Base-by-base conservation (phyloP, 2,113 vertebrate species). In the Sporophila hypoxantha region DNA sequence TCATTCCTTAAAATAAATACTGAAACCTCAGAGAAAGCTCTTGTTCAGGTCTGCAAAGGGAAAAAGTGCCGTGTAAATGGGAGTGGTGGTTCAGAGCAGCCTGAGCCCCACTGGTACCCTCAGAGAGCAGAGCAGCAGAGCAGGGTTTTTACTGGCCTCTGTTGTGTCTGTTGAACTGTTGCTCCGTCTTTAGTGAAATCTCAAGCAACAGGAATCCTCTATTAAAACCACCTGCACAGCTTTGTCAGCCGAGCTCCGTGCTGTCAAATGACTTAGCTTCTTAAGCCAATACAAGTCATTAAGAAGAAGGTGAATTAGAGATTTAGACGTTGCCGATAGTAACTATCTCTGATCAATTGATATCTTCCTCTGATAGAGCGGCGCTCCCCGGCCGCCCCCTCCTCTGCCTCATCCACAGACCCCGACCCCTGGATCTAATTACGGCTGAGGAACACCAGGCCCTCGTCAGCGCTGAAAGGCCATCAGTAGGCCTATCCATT, bases 371-470 rank as follows among this genome's bases (percentile, higher is more conserved):
- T 89, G 96, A 97, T 94, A 95, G 95, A 94, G 92, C 29, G 26
- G 91, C 57, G 81, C 93, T 96, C 90, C 87, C 4, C 12, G 17
- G 90, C 89, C 87, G 11, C 94, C 93, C 90, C 87, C 87, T 81
- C 42, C 87, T 17, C 60, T 34, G 79, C 92, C 93, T 91, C 90
- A 74, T 94, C 96, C 44, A 2, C 91, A 93, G 95, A 91, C 94
- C 93, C 87, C 70, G 10, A 60, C 94, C 97, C 96, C 98, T 98
- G 98, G 98, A 98, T 98, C 97, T 97, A 97, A 98, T 99, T 98
- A 98, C 2, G 93, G 88, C 74, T 97, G 96, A 97, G 94, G 97
- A 97, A 98, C 97, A 92, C 95, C 98, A 96, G 98, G 97, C 95
- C 95, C 94, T 68, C 91, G 94, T 87, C 94, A 93, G 96, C 81